Conservation (phyloP, 2,888 invertebrate species). For the Linnaemya vulpina region DNA sequence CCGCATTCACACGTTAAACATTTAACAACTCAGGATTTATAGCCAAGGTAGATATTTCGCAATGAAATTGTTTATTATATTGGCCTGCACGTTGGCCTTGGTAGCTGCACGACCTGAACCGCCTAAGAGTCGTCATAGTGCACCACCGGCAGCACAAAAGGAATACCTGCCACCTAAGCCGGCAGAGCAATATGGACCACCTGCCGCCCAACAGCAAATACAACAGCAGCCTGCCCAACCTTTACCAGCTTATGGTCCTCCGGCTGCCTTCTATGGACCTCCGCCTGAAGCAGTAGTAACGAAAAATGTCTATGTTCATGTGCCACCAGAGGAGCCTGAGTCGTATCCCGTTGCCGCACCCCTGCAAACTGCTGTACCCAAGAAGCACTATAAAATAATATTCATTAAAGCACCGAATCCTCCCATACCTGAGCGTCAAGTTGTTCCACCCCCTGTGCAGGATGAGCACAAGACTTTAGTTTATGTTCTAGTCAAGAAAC, state of each 20-base stretch:
- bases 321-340: constrained; percentile 84
- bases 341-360: constrained; percentile 81
- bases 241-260: constrained; percentile 81
- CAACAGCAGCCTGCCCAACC: constrained; percentile 75
- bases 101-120: constrained; percentile 83
- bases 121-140: constrained; percentile 81
- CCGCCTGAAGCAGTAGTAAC: constrained; percentile 81
- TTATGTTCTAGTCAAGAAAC: constrained; percentile 94
- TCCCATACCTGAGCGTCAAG: constrained; percentile 83
- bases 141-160: constrained; percentile 79
- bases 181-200: constrained; percentile 75
- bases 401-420: constrained; percentile 85
- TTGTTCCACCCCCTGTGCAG: constrained; percentile 88
- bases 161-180: constrained; percentile 79
- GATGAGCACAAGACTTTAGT: constrained; percentile 95
- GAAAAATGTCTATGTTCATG: constrained; percentile 84
- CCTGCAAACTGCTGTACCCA: constrained; percentile 83
- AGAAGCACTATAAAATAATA: constrained; percentile 85
- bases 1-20: constrained; percentile 70
- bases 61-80: constrained; percentile 74
- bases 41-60: constrained; percentile 21
- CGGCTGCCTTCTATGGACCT: constrained; percentile 81
- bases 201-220: constrained; percentile 66
- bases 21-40: constrained; percentile 65
- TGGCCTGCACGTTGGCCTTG: constrained; percentile 81